phyloP scores from a whole-genome alignment of 2,797 vertebrate genomes.

The Pangasius djambal region DNA sequence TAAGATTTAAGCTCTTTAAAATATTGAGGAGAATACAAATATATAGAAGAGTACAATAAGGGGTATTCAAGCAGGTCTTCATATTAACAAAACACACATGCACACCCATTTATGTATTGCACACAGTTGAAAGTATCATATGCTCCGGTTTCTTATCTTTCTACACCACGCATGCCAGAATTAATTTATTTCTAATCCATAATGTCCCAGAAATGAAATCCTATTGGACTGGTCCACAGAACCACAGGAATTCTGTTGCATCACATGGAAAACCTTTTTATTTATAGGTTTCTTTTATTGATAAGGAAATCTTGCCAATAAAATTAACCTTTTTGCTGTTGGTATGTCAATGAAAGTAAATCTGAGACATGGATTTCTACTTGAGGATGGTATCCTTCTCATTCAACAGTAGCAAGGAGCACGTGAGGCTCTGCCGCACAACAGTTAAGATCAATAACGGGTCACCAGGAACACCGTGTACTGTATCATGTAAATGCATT shows the following conservation, averaged over 20 bases:
- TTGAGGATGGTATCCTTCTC: neutral
- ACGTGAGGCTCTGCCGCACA: neutral
- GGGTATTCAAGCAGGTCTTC: constrained; percentile 6
- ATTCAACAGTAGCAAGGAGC: neutral
- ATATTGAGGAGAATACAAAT: neutral
- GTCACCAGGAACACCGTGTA: constrained; percentile 37
- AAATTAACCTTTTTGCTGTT: constrained; percentile 34
- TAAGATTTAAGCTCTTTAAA: constrained; percentile 26
- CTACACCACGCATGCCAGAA: constrained; percentile 1
- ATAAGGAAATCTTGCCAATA: constrained; percentile 20
- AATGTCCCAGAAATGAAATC: constrained; percentile 24
- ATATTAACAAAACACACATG: constrained; percentile 1
- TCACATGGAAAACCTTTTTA: neutral
- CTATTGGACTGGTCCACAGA: constrained; percentile 16
- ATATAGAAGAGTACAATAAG: neutral
- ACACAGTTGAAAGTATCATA: constrained; percentile 7
- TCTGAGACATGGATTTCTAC: constrained; percentile 8
- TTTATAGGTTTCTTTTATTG: too few relatives aligned
- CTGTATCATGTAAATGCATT: constrained; percentile 51
- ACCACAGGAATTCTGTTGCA: neutral
- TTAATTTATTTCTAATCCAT: constrained; percentile 31
- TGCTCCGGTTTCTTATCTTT: constrained; percentile 26
- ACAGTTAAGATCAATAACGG: constrained; percentile 44
- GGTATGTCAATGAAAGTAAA: constrained; percentile 21
- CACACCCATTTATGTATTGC: neutral